Evolutionary conservation across 1,140 invertebrate species (phyloP).

Genomic region (Cotesia vestalis): DNA sequence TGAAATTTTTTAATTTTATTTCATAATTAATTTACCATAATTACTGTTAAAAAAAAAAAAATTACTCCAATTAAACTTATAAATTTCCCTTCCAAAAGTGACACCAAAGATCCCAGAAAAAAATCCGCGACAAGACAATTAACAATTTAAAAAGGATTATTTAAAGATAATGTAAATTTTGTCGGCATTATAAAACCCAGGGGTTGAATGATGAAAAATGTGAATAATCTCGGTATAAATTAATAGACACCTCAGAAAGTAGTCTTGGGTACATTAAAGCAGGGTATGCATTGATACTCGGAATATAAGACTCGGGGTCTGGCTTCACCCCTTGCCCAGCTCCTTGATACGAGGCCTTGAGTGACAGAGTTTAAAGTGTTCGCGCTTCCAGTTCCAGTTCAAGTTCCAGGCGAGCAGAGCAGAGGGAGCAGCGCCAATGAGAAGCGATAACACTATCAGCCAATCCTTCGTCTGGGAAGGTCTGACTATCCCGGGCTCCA

Average conservation of each 20-base stretch:
- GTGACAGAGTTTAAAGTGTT: slow-evolving; percentile 41
- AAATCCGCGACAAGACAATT: not conserved
- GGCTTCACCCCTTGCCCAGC: no score
- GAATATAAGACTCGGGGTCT: slow-evolving; percentile 12
- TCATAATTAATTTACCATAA: no score
- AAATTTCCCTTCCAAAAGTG: not conserved
- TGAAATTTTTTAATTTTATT: no score
- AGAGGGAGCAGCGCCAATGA: slow-evolving; percentile 50
- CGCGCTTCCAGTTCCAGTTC: no score
- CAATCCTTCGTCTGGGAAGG: slow-evolving; percentile 47
- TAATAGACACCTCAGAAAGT: slow-evolving; percentile 50
- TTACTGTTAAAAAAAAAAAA: not conserved
- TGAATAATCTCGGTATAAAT: slow-evolving; percentile 62
- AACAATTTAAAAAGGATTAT: slow-evolving; percentile 11
- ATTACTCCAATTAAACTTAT: not conserved
- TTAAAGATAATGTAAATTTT: slow-evolving; percentile 24
- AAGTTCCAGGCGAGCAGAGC: no score
- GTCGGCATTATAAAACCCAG: slow-evolving; percentile 21
- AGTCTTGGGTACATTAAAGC: not conserved
- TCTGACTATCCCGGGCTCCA: slow-evolving; percentile 46
- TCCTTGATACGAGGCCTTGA: not conserved
- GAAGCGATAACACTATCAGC: slow-evolving; percentile 36
- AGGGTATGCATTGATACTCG: slow-evolving; percentile 33
- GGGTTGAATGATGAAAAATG: slow-evolving; percentile 47
- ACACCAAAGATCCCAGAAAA: not conserved